Conservation (phyloP, 2,888 invertebrate species). For the Agrotis exclamationis region DNA sequence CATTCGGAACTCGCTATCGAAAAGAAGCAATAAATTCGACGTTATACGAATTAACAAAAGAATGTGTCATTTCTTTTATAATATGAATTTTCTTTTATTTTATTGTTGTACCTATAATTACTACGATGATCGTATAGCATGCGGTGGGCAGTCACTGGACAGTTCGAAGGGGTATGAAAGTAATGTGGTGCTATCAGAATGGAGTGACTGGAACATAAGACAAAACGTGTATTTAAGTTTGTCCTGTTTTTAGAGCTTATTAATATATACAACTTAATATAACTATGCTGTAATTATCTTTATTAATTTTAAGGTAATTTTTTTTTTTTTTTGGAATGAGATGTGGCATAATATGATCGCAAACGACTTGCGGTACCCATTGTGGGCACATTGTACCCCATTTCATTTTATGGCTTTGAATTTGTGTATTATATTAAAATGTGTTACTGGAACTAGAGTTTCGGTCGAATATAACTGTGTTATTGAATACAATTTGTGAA, state of each 20-base stretch:
- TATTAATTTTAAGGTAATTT: constrained; percentile 87
- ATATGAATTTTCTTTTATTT: constrained; percentile 52
- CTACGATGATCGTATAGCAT: constrained; percentile 60
- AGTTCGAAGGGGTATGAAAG: constrained; percentile 76
- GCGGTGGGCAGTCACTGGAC: constrained; percentile 78
- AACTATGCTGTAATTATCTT: constrained; percentile 89
- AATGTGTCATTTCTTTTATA: constrained; percentile 53
- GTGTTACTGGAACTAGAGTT: constrained; percentile 83
- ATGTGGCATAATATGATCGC: constrained; percentile 66
- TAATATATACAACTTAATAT: constrained; percentile 88
- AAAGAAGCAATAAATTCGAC: constrained; percentile 77
- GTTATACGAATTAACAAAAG: constrained; percentile 68
- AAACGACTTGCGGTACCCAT: constrained; percentile 65
- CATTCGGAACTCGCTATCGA: constrained; percentile 60
- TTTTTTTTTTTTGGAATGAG: constrained; percentile 76
- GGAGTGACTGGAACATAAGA: constrained; percentile 84
- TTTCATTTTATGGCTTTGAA: constrained; percentile 79
- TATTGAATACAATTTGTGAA: constrained; percentile 87
- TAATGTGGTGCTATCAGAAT: constrained; percentile 87
- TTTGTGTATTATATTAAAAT: constrained; percentile 84
- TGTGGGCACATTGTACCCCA: constrained; percentile 67
- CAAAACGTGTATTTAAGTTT: constrained; percentile 87
- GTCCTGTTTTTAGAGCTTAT: constrained; percentile 90
- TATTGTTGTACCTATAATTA: constrained; percentile 56
- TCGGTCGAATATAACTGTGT: constrained; percentile 86